Evolutionary conservation across 2,797 vertebrate genomes (phyloP).

Genomic region (Pampus argenteus): DNA sequence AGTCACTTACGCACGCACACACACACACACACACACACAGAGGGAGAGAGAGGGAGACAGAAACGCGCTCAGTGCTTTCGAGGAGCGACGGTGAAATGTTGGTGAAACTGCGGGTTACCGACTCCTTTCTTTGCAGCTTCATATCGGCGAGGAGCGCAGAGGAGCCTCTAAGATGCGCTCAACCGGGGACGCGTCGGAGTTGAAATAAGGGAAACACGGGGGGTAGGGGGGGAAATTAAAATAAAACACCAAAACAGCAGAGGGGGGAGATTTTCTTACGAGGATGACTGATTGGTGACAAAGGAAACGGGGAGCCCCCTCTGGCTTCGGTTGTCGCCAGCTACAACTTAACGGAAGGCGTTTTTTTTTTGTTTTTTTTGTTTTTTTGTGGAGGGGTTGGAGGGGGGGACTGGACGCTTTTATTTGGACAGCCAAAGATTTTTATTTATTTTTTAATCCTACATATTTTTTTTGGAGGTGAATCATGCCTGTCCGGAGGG

Average conservation of each 20-base stretch:
- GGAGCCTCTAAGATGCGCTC: constrained; percentile 67
- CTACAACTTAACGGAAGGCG: constrained; percentile 78
- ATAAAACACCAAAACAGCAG: background rate
- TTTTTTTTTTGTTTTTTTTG: too few relatives aligned
- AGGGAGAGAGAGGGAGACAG: too few relatives aligned
- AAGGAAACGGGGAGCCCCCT: constrained; percentile 83
- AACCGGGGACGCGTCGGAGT: constrained; percentile 57
- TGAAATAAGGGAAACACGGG: constrained; percentile 70
- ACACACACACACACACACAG: constrained; percentile 10
- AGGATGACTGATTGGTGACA: constrained; percentile 88
- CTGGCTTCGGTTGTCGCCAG: constrained; percentile 80
- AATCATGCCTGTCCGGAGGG: constrained; percentile 95
- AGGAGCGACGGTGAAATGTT: constrained; percentile 82
- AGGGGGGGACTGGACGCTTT: constrained; percentile 76
- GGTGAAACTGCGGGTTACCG: constrained; percentile 63
- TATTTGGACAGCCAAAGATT: constrained; percentile 64
- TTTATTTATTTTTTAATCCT: too few relatives aligned
- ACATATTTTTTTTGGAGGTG: constrained; percentile 27
- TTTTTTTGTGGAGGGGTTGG: too few relatives aligned
- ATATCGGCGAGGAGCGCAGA: constrained; percentile 61
- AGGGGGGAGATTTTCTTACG: constrained; percentile 74
- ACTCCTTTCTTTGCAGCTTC: constrained; percentile 53
- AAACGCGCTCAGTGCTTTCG: constrained; percentile 55
- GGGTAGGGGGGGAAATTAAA: background rate
- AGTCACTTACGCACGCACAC: constrained; percentile 13